These are phyloP conservation scores for Oryzias sinensis DNA, from an alignment of 2,797 vertebrate genomes.

Conservation along the genomic window DNA sequence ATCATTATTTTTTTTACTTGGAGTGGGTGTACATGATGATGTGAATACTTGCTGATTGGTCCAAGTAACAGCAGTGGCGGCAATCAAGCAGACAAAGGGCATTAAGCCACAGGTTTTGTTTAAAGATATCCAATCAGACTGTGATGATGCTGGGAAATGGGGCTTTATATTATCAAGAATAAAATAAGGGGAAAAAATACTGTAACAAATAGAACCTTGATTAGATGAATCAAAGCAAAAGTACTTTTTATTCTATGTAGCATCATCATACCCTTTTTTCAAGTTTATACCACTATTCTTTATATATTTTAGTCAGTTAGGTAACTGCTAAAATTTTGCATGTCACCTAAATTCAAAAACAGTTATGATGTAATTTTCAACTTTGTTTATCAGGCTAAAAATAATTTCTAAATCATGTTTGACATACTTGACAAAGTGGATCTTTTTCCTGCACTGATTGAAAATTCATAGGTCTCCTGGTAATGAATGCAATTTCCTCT, in stretches of 20 bases:
- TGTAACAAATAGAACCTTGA: too few species aligned
- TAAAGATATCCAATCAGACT: conserved; percentile 55
- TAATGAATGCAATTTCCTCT: conserved; percentile 72
- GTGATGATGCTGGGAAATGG: conserved; percentile 39
- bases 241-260: too few species aligned
- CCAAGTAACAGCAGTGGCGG: conserved; percentile 23
- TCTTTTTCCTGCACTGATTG: conserved; percentile 43
- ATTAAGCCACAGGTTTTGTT: conserved; percentile 40
- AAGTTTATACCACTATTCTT: too few species aligned
- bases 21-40: conserved; percentile 32
- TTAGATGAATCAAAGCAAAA: too few species aligned
- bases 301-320: too few species aligned
- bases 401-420: conserved; percentile 37
- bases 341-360: too few species aligned
- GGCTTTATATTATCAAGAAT: too few species aligned
- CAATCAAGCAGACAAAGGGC: conserved; percentile 63
- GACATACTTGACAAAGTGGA: conserved; percentile 48
- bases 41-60: conserved; percentile 56
- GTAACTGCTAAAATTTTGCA: too few species aligned
- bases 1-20: conserved; percentile 21
- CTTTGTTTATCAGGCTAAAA: conserved; percentile 42
- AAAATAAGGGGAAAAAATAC: too few species aligned
- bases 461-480: conserved; percentile 65
- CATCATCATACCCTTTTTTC: too few species aligned
- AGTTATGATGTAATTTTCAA: conserved; percentile 3